These are phyloP conservation scores for Laspeyria flexula DNA, from an alignment of 2,888 invertebrate genomes.

Conservation along the genomic window DNA sequence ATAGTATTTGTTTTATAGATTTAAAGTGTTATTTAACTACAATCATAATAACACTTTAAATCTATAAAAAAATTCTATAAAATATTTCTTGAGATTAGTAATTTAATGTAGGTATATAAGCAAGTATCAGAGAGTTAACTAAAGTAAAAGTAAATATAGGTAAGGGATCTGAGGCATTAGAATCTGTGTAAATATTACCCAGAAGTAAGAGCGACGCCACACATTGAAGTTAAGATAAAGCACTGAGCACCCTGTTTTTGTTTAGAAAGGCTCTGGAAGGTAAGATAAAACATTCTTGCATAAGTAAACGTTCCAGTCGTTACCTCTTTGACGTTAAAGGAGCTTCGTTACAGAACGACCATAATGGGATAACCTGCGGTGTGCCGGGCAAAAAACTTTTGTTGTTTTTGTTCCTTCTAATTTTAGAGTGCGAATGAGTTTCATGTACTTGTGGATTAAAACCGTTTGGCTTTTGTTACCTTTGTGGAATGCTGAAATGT, in stretches of 20 bases:
- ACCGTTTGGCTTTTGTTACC: background rate
- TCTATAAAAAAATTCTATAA: too few relatives aligned
- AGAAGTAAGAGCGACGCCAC: constrained; percentile 7
- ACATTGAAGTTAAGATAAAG: constrained; percentile 16
- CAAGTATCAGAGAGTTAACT: background rate
- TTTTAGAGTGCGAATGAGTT: constrained; percentile 1
- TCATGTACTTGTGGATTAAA: background rate
- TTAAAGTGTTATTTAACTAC: too few relatives aligned
- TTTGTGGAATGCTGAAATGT: background rate
- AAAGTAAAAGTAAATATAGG: background rate
- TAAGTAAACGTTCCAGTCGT: constrained; percentile 36
- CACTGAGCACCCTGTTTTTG: constrained; percentile 20
- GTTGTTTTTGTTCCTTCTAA: constrained; percentile 6
- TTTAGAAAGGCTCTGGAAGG: constrained; percentile 12
- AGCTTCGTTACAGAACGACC: constrained; percentile 13
- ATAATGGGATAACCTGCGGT: constrained; percentile 16
- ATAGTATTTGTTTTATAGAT: too few relatives aligned
- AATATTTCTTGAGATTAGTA: too few relatives aligned
- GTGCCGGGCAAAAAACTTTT: constrained; percentile 13
- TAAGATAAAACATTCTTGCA: constrained; percentile 30
- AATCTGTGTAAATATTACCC: background rate
- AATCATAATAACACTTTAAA: too few relatives aligned
- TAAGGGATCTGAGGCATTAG: background rate
- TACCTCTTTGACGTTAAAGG: constrained; percentile 36
- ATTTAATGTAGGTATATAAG: too few relatives aligned